Evolutionary conservation across 1,140 invertebrate genomes (phyloP).

Genomic region (Leptinotarsa defecta): DNA sequence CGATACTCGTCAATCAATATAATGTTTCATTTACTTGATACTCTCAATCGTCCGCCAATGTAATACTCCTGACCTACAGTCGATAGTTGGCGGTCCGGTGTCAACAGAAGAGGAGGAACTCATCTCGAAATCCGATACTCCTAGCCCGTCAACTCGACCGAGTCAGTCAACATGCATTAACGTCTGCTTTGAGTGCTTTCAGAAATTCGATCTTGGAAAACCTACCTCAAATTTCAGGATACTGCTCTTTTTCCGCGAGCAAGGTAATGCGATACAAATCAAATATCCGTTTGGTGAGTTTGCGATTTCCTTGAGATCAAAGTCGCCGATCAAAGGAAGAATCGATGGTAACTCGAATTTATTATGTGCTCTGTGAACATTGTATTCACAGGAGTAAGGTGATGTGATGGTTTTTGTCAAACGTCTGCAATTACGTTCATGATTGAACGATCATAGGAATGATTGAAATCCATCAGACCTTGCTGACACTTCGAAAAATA

Average conservation of each 20-base stretch:
- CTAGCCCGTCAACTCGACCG: neutral
- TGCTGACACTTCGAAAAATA: too few species aligned
- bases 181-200: slow-evolving; percentile 5
- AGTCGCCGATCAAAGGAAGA: too few species aligned
- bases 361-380: too few species aligned
- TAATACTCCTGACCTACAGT: neutral
- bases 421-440: too few species aligned
- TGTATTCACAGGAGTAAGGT: too few species aligned
- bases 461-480: too few species aligned
- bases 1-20: too few species aligned
- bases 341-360: too few species aligned
- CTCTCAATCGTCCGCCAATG: neutral
- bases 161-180: slow-evolving; percentile 6
- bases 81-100: neutral
- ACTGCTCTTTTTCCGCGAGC: neutral
- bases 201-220: neutral
- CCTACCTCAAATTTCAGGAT: neutral
- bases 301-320: neutral
- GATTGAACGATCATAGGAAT: too few species aligned
- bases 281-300: slow-evolving; percentile 8
- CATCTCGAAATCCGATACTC: neutral
- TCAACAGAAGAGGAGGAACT: neutral
- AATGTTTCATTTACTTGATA: too few species aligned
- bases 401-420: too few species aligned
- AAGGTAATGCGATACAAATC: neutral